Conservation (phyloP, 37 sponge, comb jelly and placozoan genomes). For the Crambe crambe region DNA sequence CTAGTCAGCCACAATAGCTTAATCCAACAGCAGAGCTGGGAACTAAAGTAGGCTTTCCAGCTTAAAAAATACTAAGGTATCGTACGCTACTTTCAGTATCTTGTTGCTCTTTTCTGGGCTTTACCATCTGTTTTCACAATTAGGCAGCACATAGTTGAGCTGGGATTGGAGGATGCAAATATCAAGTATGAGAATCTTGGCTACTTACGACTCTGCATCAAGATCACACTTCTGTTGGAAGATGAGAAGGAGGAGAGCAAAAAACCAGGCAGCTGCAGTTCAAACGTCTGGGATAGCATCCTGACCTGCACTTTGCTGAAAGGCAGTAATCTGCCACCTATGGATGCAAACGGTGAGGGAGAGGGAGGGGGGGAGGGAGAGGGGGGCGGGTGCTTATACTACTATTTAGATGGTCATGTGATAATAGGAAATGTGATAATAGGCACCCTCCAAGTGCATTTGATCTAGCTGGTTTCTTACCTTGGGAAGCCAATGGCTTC, state of each 20-base stretch:
- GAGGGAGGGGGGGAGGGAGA: background rate
- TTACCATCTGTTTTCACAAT: too few species aligned
- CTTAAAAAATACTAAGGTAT: too few species aligned
- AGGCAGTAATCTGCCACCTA: conserved; percentile 68
- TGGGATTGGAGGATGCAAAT: conserved; percentile 33
- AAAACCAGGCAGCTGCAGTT: background rate
- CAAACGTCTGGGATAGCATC: conserved; percentile 39
- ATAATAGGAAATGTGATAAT: background rate
- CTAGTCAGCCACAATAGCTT: too few species aligned
- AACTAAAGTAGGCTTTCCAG: too few species aligned
- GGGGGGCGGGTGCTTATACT: background rate
- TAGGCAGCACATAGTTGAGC: conserved; percentile 18
- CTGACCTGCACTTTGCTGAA: conserved; percentile 73
- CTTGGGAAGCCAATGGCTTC: too few species aligned
- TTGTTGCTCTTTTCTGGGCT: too few species aligned
- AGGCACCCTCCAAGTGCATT: too few species aligned
- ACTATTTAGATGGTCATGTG: background rate
- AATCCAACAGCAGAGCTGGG: too few species aligned
- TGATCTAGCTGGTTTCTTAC: too few species aligned
- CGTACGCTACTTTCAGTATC: too few species aligned
- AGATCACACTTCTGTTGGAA: conserved; percentile 3
- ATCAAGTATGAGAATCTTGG: conserved; percentile 31
- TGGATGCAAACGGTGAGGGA: conserved; percentile 87
- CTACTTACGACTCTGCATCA: conserved; percentile 34
- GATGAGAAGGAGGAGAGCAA: background rate